These are phyloP conservation scores for Pentamera pediparva DNA, from an alignment of 53 echinoderm and acorn worm genomes.

Conservation along the genomic window DNA sequence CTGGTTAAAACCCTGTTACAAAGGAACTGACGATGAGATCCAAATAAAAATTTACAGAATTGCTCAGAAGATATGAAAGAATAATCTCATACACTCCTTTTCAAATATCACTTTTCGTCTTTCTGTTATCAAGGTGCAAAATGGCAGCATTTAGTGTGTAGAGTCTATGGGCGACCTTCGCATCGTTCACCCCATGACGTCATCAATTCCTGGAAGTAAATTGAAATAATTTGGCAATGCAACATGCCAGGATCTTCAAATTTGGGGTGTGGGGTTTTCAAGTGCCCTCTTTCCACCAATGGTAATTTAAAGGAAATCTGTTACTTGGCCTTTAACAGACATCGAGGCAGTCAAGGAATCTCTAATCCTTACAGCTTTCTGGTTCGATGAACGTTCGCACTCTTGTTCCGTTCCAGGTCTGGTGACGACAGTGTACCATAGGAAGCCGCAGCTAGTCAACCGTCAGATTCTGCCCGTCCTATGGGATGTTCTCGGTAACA, in stretches of 20 bases:
- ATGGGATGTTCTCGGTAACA: conserved; percentile 83
- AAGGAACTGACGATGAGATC: no score
- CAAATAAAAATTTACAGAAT: no score
- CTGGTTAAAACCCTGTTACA: no score
- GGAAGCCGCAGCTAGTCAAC: conserved; percentile 79
- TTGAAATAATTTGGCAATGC: neutral
- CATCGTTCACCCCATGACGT: neutral
- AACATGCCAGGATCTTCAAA: no score
- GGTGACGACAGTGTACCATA: conserved; percentile 62
- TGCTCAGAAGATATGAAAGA: no score
- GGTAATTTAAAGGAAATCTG: no score
- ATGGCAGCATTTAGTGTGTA: no score
- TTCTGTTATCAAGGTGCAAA: neutral
- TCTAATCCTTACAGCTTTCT: no score
- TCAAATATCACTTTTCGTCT: neutral
- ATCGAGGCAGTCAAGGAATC: neutral
- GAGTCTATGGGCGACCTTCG: neutral
- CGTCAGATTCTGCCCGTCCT: conserved; percentile 86
- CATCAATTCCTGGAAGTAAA: neutral
- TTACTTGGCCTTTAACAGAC: no score
- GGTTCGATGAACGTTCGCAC: neutral
- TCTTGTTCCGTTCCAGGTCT: conserved; percentile 48
- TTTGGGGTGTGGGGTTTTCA: no score
- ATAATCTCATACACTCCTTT: no score
- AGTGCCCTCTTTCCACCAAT: no score